Evolutionary conservation across 2,797 vertebrate genomes (phyloP), one percentile per base, ranked within the genome.

Genomic region (Chaunax sp.): DNA sequence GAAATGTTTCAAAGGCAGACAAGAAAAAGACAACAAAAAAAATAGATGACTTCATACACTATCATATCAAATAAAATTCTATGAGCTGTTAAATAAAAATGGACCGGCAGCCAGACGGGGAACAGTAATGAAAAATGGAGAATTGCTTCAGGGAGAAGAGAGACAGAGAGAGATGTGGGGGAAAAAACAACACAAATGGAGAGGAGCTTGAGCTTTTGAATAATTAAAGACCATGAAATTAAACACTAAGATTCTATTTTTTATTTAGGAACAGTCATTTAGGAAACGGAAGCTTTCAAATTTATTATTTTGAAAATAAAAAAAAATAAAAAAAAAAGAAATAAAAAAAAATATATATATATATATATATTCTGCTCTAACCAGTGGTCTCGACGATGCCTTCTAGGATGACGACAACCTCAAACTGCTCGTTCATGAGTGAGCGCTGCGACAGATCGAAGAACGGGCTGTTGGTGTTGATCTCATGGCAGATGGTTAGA

Each of bases 311-410:
- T 5, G n/a, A n/a, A n/a, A n/a, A n/a, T 3, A 38, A 2, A 38
- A 33, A n/a, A 30, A 14, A 37, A 25, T 14, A 20, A 2, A 38
- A 2, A 38, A 33, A n/a, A 30, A 14, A 37, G 5, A 15, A 18
- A 18, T 3, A 38, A 2, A 38, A 33, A n/a, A 30, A 14, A 37
- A 25, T 14, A 20, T 6, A 23, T 20, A 22, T 50, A n/a, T 56
- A 54, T 15, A 14, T 45, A 43, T 26, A 53, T 9, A 11, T 0
- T 28, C 35, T 20, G 16, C 43, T 52, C 87, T 91, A 74, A 96
- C 96, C 96, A 0, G 96, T 97, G 7, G 96, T 97, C 88, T 97
- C 96, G 28, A 97, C 96, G 16, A 97, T 97, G 78, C 96, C 96
- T 77, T 97, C 96, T 0, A 97, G 93, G 86, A 97, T 97, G 70